Evolutionary conservation across 1,140 invertebrate genomes (phyloP).

Genomic region (Phymastichus coffea): DNA sequence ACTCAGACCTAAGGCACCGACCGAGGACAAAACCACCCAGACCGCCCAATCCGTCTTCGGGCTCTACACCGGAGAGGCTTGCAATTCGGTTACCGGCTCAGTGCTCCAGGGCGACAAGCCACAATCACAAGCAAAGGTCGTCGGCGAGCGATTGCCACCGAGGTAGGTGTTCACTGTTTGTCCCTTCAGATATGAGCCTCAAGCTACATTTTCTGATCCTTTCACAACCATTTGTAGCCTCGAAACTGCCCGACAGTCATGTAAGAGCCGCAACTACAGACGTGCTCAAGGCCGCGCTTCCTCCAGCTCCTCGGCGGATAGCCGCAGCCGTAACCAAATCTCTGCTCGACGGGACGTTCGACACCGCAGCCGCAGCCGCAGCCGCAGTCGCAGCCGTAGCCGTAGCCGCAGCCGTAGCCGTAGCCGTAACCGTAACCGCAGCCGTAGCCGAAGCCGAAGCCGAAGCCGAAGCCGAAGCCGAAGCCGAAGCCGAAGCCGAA

Average conservation of each 20-base stretch:
- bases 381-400: too few relatives aligned
- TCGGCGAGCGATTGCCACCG: background rate
- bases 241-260: constrained; percentile 9
- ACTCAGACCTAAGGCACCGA: constrained; percentile 29
- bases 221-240: constrained; percentile 27
- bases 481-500: too few relatives aligned
- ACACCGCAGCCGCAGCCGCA: too few relatives aligned
- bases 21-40: constrained; percentile 34
- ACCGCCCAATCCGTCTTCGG: constrained; percentile 43
- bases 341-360: too few relatives aligned
- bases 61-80: background rate
- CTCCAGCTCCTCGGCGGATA: background rate
- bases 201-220: too few relatives aligned
- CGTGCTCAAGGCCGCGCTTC: constrained; percentile 22
- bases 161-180: background rate
- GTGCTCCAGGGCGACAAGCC: too few relatives aligned
- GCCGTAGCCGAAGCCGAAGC: too few relatives aligned
- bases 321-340: too few relatives aligned
- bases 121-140: constrained; percentile 3
- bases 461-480: too few relatives aligned
- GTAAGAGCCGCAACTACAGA: constrained; percentile 30
- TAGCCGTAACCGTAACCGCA: too few relatives aligned
- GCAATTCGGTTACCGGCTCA: background rate
- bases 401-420: too few relatives aligned
- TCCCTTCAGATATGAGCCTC: too few relatives aligned